These are phyloP conservation scores for Noctua fimbriata DNA, from an alignment of 2,888 invertebrate species.

Conservation along the genomic window DNA sequence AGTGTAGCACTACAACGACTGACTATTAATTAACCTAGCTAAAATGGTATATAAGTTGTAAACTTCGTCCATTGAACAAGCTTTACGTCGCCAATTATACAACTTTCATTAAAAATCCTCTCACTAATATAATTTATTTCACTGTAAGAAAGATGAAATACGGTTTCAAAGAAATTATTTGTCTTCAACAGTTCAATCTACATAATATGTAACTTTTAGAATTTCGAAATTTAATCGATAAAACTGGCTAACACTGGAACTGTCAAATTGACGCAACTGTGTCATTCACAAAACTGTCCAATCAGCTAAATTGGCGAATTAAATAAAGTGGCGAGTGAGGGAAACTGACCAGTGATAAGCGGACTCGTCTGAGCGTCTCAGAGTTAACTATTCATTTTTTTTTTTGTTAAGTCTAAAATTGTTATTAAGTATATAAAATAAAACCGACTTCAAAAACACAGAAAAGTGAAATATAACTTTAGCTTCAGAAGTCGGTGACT, in stretches of 20 bases:
- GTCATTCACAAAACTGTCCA: too few species aligned
- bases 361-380: not conserved
- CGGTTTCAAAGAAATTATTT: not conserved
- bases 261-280: too few species aligned
- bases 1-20: constrained; percentile 1
- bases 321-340: too few species aligned
- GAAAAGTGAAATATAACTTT: too few species aligned
- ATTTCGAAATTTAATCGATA: too few species aligned
- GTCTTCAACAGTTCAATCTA: not conserved
- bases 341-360: not conserved
- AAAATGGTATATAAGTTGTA: not conserved
- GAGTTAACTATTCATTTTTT: not conserved
- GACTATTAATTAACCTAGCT: not conserved
- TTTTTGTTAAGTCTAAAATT: not conserved
- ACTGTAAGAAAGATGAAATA: not conserved
- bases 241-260: too few species aligned
- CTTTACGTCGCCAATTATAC: not conserved
- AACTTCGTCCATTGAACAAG: not conserved
- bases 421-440: too few species aligned
- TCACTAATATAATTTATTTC: not conserved
- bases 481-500: too few species aligned
- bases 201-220: not conserved
- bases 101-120: not conserved
- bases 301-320: too few species aligned
- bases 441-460: too few species aligned